Evolutionary conservation across 2,888 invertebrate genomes (phyloP).

Genomic region (Macropis europaea): DNA sequence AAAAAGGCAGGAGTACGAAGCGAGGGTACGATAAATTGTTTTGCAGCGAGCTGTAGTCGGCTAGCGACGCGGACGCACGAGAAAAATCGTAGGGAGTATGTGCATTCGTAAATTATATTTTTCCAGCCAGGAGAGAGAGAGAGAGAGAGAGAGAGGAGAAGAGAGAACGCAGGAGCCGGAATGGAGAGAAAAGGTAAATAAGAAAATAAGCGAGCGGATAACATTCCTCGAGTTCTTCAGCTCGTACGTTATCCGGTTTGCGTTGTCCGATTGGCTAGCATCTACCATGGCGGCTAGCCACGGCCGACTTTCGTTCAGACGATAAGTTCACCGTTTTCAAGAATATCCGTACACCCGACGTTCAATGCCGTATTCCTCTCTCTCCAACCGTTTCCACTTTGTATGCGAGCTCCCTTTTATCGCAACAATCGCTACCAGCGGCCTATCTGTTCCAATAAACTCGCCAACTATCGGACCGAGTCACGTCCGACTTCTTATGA

Average conservation of each 20-base stretch:
- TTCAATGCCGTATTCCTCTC: not conserved
- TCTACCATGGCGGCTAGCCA: conserved; percentile 4
- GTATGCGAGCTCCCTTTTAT: conserved; percentile 19
- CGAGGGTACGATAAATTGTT: not conserved
- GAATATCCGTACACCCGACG: not conserved
- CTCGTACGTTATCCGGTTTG: conserved; percentile 50
- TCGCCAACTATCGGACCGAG: no score
- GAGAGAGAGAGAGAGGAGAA: not conserved
- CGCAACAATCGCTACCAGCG: not conserved
- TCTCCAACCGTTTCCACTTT: conserved; percentile 1
- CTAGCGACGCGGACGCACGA: no score
- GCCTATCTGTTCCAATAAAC: not conserved
- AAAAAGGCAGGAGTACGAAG: no score
- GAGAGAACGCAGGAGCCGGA: no score
- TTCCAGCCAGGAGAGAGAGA: not conserved
- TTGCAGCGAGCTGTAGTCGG: no score
- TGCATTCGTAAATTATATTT: conserved; percentile 34
- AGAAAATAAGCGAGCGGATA: conserved; percentile 49
- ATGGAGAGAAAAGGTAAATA: conserved; percentile 51
- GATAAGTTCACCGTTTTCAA: conserved; percentile 34
- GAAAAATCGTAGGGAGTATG: not conserved
- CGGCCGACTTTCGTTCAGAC: conserved; percentile 32
- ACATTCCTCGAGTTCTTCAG: conserved; percentile 49
- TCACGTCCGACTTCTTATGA: no score
- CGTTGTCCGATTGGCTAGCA: conserved; percentile 37